Evolutionary conservation across 2,797 vertebrate genomes (phyloP).

Genomic region (Sandelia bainsii): DNA sequence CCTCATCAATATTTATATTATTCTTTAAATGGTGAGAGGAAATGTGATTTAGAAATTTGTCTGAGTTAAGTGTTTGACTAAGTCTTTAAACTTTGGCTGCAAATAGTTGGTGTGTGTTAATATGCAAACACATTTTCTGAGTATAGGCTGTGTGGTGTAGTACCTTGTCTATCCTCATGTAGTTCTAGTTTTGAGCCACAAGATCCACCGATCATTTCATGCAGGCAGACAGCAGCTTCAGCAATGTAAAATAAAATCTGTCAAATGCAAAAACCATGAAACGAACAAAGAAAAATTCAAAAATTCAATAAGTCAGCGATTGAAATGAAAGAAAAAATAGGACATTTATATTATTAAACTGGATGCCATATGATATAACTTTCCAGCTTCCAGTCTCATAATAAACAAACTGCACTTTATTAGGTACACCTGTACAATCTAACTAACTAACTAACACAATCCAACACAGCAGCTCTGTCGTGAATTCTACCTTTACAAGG

Average conservation of each 20-base stretch:
- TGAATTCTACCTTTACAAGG: too few species aligned
- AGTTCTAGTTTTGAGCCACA: neutral
- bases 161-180: neutral
- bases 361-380: too few species aligned
- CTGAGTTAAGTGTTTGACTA: conserved; percentile 20
- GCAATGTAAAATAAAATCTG: neutral
- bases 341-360: neutral
- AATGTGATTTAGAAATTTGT: conserved; percentile 38
- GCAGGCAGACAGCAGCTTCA: neutral
- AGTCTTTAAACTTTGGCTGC: neutral
- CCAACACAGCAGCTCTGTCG: too few species aligned
- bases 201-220: neutral
- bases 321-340: neutral
- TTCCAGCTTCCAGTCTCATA: neutral
- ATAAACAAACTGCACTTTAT: neutral
- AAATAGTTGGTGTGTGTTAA: conserved; percentile 42
- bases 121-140: conserved; percentile 57
- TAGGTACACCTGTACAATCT: too few species aligned
- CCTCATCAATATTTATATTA: conserved; percentile 90
- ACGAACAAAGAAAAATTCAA: neutral
- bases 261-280: neutral
- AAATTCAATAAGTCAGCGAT: neutral
- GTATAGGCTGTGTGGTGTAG: conserved; percentile 3
- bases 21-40: conserved; percentile 44
- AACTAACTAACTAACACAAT: too few species aligned